phyloP scores from a whole-genome alignment of 2,113 vertebrate genomes.

The Phainopepla nitens region DNA sequence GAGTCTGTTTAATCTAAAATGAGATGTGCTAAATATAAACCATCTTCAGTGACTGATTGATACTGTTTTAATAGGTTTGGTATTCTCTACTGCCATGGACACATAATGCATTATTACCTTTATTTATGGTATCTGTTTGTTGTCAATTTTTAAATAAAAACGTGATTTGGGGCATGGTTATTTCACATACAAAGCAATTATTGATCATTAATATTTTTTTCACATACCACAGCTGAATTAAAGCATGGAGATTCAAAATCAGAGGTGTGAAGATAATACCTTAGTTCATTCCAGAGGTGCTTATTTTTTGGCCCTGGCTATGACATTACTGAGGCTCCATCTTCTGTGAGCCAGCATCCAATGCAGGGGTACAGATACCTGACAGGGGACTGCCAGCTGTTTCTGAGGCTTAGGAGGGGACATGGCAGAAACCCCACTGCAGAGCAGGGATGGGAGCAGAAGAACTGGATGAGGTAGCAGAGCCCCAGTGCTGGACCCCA shows the following conservation, averaged over 20 bases:
- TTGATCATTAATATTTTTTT: slow-evolving; percentile 7
- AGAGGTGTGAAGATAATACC: neutral
- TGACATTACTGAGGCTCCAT: neutral
- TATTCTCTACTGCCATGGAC: neutral
- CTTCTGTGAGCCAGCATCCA: neutral
- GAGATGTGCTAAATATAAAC: slow-evolving; percentile 66
- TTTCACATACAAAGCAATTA: slow-evolving; percentile 29
- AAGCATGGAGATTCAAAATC: neutral
- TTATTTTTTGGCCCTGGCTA: neutral
- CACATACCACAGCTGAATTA: neutral
- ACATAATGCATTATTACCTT: slow-evolving; percentile 6
- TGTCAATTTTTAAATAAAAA: slow-evolving; percentile 29
- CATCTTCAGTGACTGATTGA: slow-evolving; percentile 44
- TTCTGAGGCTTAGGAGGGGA: neutral
- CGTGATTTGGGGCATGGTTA: neutral
- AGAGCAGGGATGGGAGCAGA: neutral
- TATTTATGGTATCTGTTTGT: slow-evolving; percentile 16
- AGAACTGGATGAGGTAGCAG: neutral
- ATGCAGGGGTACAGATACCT: neutral
- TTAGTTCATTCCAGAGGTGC: neutral
- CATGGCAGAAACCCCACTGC: neutral
- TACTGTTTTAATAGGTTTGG: slow-evolving; percentile 23
- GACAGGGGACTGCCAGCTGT: neutral
- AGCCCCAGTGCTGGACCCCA: neutral
- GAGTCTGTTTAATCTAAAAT: slow-evolving; percentile 70